These are phyloP conservation scores for Neofelis nebulosa DNA, from an alignment of 2,113 vertebrate genomes.

Conservation along the genomic window DNA sequence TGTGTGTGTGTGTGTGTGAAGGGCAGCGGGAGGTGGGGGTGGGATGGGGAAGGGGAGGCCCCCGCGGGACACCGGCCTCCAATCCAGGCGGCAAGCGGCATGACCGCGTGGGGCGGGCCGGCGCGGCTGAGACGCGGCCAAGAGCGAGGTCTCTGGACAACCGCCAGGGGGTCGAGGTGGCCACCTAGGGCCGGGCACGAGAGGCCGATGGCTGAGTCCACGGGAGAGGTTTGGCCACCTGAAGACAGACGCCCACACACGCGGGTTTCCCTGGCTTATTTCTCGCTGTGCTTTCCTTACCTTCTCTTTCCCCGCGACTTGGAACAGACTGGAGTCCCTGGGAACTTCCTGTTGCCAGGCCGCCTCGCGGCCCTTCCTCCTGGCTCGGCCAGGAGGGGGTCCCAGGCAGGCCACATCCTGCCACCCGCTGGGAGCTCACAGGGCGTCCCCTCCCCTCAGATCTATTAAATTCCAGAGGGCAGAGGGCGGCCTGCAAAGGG, in stretches of 20 bases:
- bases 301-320: neutral
- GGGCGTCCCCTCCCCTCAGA: neutral
- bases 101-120: neutral
- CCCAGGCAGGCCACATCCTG: neutral
- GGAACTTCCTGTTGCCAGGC: neutral
- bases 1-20: neutral
- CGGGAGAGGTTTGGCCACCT: accelerated
- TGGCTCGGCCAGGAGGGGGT: neutral
- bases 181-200: accelerated
- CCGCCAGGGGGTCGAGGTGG: neutral
- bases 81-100: neutral
- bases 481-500: neutral
- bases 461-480: neutral
- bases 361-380: neutral
- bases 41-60: neutral
- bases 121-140: neutral
- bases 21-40: neutral
- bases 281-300: neutral
- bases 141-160: neutral
- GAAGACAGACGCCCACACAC: neutral
- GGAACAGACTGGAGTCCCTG: neutral
- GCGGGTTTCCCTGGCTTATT: neutral
- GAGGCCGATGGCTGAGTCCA: neutral
- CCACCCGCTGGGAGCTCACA: neutral
- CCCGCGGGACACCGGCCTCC: neutral